Evolutionary conservation across 2,888 invertebrate genomes (phyloP), one percentile per base, ranked within the genome.

Genomic region (Masnerella sp.): DNA sequence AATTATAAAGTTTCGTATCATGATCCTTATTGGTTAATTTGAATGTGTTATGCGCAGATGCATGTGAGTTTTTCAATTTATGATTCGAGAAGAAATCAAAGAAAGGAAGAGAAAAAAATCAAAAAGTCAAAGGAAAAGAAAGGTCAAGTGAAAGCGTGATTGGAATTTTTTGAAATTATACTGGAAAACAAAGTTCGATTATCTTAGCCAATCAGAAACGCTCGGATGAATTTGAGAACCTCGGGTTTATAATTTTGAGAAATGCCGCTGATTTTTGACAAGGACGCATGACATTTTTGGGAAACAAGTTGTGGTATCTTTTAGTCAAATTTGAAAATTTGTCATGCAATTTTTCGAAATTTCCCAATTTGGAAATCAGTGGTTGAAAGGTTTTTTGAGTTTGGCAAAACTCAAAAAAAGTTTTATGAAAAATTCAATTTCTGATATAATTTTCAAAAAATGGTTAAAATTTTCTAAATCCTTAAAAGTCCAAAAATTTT

Each of bases 181-280:
- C 54, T 9, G 22, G 38, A 54, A 65, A 65, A 42, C n/a, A 67
- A 67, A 49, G 11, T 54, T 43, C 9, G n/a, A 25, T 25, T 45
- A 38, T 11, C 15, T 58, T 67, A 58, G 67, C 67, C 67, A 59
- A 68, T 51, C 59, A 52, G 34, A 54, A 54, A 54, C 51, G 45
- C 22, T 25, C 56, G 54, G 14, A n/a, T n/a, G n/a, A 32, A 7
- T 64, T 58, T 34, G 40, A 56, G 49, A 62, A 49, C 56, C 49
- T 52, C 32, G 20, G 18, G 42, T 64, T 71, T 65, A 71, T 65
- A 65, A 72, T 72, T 72, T 72, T 72, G 71, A 65, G 71, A 72
- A 65, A 59, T 65, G 59, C 51, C 71, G 58, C 64, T 45, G 43
- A 30, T 38, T 30, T 36, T 68, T 61, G 15, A 64, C 18, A 51